Base-by-base conservation (phyloP, 2,888 invertebrate genomes). In the Spisula subtruncata region DNA sequence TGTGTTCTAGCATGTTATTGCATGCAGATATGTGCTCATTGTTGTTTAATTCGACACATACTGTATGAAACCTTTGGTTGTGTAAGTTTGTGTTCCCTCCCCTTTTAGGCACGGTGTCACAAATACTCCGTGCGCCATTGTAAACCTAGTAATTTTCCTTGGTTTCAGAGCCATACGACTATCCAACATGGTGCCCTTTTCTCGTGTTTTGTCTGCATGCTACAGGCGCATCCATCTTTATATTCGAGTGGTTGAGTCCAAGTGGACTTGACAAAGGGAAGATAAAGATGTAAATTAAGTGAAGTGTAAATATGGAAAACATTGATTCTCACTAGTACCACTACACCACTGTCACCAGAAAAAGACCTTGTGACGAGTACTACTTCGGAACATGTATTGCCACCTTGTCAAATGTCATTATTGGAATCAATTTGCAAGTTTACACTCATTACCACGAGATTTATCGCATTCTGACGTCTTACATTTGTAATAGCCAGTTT, bases 121-220 rank as follows among this genome's bases (percentile, higher is more conserved):
- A 66, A 51, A 4, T 10, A n/a, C 56, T 56, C 60, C 60, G 60
- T 66, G 60, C 25, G 10, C n/a, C 32, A 18, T 18, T 75, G 75
- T 75, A 75, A 75, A 75, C 35, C 32, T 46, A 46, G 25, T 81
- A 86, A 60, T 86, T 66, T 83, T 90, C 75, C 86, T 89, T 89
- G 85, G 81, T 97, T 97, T 83, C 97, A 98, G 99, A 99, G 97
- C 99, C 99, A 0, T 99, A 99, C 97, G 99, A 99, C 97, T 99
- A 99, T 32, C 98, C 99, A 0, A 99, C 99, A 0, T 99, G 99
- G 99, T 96, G 96, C 91, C 91, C 96, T 48, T 96, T 97, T 87
- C 95, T 97, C 75, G 96, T 97, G 89, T 97, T 96, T 93, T 96
- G 96, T 91, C 96, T 97, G 10, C 97, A 97, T 92, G 96, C 96